These are phyloP conservation scores for Drosophila arizonae DNA, from an alignment of 1,140 invertebrate species.

Conservation along the genomic window DNA sequence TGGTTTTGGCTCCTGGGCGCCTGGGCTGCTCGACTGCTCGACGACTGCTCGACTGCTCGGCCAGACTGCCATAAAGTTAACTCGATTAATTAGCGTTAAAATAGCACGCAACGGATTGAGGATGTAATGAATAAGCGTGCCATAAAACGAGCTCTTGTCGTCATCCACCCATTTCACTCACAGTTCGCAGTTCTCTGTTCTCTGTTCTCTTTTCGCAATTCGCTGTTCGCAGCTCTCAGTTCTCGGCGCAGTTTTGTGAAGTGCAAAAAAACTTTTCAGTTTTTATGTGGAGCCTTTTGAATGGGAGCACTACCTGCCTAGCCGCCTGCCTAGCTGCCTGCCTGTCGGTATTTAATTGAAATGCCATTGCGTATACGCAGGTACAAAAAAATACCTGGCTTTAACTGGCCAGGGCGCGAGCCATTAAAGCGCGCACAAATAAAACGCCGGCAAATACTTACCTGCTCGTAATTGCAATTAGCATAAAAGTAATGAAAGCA, in stretches of 20 bases:
- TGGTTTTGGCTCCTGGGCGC: constrained; percentile 8
- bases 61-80: constrained; percentile 46
- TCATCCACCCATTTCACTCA: neutral
- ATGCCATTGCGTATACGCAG: constrained; percentile 60
- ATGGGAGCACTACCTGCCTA: neutral
- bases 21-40: neutral
- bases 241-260: constrained; percentile 16
- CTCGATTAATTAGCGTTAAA: constrained; percentile 62
- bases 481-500: constrained; percentile 7
- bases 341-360: constrained; percentile 43
- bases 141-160: constrained; percentile 8
- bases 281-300: constrained; percentile 17
- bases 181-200: neutral
- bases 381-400: neutral
- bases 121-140: constrained; percentile 40
- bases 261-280: constrained; percentile 14
- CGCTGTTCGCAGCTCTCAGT: neutral
- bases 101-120: constrained; percentile 46
- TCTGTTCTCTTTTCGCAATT: neutral
- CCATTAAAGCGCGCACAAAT: neutral
- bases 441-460: constrained; percentile 8
- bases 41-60: constrained; percentile 1
- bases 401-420: neutral
- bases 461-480: constrained; percentile 12
- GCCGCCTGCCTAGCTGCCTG: neutral